Evolutionary conservation across 2,113 vertebrate genomes (phyloP).

Genomic region (Sterna hirundo): DNA sequence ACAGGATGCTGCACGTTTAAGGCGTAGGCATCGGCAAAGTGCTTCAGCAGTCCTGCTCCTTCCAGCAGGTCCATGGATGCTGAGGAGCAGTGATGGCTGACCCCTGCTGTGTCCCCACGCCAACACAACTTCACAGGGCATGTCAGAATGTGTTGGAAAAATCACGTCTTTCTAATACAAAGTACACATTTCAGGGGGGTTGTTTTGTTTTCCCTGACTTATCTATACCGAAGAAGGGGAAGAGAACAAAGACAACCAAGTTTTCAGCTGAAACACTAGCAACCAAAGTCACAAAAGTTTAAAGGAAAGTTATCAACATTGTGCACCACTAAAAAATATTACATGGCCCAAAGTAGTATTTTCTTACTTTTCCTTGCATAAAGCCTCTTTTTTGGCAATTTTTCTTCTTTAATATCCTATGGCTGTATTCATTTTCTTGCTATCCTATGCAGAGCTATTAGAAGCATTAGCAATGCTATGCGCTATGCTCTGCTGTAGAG

Average conservation of each 20-base stretch:
- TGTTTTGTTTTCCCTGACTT: not conserved
- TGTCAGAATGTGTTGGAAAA: not conserved
- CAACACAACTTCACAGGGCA: not conserved
- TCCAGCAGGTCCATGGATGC: rapidly evolving
- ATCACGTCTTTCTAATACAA: not conserved
- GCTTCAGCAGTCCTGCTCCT: not conserved
- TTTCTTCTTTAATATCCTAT: not conserved
- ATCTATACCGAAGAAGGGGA: not conserved
- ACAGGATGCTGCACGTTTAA: not conserved
- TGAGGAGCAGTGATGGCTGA: not conserved
- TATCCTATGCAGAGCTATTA: not conserved
- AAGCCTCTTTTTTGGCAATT: not conserved
- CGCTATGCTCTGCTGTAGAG: not conserved
- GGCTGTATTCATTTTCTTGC: not conserved
- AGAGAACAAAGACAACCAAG: not conserved
- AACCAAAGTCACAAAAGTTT: not conserved
- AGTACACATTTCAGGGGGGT: not conserved
- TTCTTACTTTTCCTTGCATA: not conserved
- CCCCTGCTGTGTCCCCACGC: rapidly evolving
- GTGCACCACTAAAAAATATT: not conserved
- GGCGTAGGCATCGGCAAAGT: rapidly evolving
- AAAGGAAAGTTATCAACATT: not conserved
- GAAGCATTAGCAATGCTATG: not conserved
- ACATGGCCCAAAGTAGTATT: not conserved
- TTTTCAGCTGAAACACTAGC: not conserved